Conservation (phyloP, 1,140 invertebrate species). For the Bombus difficillimus region DNA sequence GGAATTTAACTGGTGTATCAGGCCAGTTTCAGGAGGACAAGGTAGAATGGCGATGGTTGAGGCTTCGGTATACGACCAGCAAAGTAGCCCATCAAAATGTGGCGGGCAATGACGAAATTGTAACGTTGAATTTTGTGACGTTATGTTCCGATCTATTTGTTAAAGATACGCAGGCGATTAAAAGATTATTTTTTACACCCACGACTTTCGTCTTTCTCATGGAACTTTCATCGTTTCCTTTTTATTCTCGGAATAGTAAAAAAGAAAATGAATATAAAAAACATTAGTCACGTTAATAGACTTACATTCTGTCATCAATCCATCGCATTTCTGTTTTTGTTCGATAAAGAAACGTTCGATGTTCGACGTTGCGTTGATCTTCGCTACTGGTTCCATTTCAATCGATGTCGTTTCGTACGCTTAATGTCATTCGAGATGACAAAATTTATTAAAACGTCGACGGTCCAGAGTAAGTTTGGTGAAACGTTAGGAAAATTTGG, state of each 20-base stretch:
- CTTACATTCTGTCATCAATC: constrained; percentile 43
- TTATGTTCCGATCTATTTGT: constrained; percentile 9
- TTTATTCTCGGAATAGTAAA: not conserved
- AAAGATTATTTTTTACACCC: not conserved
- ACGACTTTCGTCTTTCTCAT: not conserved
- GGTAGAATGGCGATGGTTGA: constrained; percentile 62
- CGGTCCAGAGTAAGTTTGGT: no score
- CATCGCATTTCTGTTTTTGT: constrained; percentile 46
- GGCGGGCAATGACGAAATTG: constrained; percentile 65
- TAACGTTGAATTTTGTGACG: not conserved
- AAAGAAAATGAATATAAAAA: not conserved
- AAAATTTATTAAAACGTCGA: not conserved
- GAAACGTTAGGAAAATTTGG: not conserved
- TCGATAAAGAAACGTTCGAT: constrained; percentile 39
- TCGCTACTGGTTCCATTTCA: not conserved
- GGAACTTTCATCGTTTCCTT: not conserved
- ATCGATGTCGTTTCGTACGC: not conserved
- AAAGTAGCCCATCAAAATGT: constrained; percentile 78
- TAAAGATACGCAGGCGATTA: not conserved
- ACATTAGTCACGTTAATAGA: not conserved
- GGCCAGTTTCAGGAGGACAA: constrained; percentile 71
- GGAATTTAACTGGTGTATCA: constrained; percentile 32
- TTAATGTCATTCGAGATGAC: not conserved
- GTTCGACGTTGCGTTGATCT: no score
- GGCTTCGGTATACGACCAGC: constrained; percentile 74